Conservation (phyloP, 2,797 vertebrate species). For the Cryptoblepharus egeriae region DNA sequence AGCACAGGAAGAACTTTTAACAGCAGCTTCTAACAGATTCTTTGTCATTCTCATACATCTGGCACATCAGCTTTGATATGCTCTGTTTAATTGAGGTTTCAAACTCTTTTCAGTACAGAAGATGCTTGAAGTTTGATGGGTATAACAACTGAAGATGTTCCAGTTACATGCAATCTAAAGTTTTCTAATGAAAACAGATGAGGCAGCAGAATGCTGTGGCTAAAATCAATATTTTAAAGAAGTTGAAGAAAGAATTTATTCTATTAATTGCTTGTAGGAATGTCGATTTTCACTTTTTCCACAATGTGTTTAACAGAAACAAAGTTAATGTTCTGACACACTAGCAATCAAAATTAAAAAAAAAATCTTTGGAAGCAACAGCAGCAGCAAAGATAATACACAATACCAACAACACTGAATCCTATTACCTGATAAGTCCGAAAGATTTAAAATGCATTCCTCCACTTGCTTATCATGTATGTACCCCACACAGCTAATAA, state of each 20-base stretch:
- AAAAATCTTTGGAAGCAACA: neutral
- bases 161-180: fast-evolving
- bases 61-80: neutral
- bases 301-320: neutral
- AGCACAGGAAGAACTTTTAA: conserved; percentile 14
- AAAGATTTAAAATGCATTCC: neutral
- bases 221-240: neutral
- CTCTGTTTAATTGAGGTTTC: fast-evolving
- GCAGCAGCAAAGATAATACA: neutral
- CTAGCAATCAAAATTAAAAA: neutral
- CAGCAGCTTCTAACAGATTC: neutral
- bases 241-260: neutral
- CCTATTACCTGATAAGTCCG: neutral
- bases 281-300: neutral
- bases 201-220: neutral
- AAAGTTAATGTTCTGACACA: neutral
- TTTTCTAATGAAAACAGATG: neutral
- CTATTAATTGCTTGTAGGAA: neutral
- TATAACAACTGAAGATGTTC: conserved; percentile 24
- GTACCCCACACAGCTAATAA: neutral
- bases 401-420: neutral
- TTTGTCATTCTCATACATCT: neutral
- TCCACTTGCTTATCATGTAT: neutral
- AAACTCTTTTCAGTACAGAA: conserved; percentile 24
- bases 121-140: neutral